Percentiles rank a stretch among this genome's conserved stretches.
Evolutionary conservation across 2,113 vertebrate species (phyloP).

Genomic region (Taurulus bubalis): DNA sequence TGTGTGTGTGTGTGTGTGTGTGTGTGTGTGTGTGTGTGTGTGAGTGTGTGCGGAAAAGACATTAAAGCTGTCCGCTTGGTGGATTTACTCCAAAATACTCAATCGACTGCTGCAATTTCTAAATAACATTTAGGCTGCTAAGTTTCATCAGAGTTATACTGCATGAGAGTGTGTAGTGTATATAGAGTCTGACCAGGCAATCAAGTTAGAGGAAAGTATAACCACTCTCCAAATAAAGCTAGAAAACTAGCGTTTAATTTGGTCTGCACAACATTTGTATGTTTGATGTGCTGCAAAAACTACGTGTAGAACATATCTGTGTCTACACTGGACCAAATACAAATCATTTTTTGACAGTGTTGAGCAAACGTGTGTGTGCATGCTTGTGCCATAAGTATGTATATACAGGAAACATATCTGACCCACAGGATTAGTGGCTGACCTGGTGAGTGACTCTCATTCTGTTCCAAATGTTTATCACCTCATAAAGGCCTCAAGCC

Average conservation of each 20-base stretch:
- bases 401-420: constrained; percentile 62
- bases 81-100: constrained; percentile 15
- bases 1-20: background rate
- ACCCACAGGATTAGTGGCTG: constrained; percentile 71
- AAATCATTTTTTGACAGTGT: constrained; percentile 2
- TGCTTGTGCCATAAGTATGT: constrained; percentile 16
- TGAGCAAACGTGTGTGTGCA: constrained; percentile 14
- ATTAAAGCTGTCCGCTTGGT: constrained; percentile 11
- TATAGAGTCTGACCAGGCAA: background rate
- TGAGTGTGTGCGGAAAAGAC: background rate
- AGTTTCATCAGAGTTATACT: background rate
- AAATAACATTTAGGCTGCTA: constrained; percentile 35
- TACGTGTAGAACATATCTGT: background rate
- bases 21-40: constrained; percentile 2
- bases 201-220: constrained; percentile 3
- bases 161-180: background rate
- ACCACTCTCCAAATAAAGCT: background rate
- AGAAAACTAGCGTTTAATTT: background rate
- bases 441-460: constrained; percentile 67
- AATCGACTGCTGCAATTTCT: constrained; percentile 21
- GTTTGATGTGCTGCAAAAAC: background rate
- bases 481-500: constrained; percentile 62
- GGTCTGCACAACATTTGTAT: background rate
- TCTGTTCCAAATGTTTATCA: constrained; percentile 79
- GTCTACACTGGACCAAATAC: background rate